Evolutionary conservation across 2,113 vertebrate species (phyloP), one percentile per base, ranked within the genome.

Genomic region (Eulacestoma nigropectus): DNA sequence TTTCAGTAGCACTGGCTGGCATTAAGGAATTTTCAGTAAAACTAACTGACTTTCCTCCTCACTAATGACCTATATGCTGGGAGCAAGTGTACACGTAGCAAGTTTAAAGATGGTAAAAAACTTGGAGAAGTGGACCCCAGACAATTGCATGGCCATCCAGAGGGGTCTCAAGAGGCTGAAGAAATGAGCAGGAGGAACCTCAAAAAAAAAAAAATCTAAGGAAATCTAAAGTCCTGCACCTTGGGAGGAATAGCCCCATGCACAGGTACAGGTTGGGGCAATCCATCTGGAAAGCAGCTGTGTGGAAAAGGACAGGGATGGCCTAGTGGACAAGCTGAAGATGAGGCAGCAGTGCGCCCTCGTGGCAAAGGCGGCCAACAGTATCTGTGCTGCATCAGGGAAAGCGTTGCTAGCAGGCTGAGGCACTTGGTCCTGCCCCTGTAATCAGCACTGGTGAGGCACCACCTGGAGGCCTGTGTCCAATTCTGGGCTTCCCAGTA

Each of bases 341-440:
- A 69, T 84, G 84, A 90, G 67, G 89, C 91, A 95, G 96, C 87
- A 95, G 87, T 92, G 89, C 55, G 26, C 87, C 86, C 93, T 96
- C 72, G 46, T 95, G 95, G 95, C 72, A 95, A 77, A 92, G 62
- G 11, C 3, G 0, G 70, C 83, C 88, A 79, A 64, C 62, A 44
- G 41, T 55, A 9, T 30, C 32, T 20, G 57, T 21, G 47, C 65
- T 87, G 32, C 42, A 16, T 35, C 42, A 6, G 49, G 49, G 53
- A 82, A 39, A 83, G 33, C 21, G 9, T 1, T 52, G 20, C 30
- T 83, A 68, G 81, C 47, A 63, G 56, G 30, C 23, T 20, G 47
- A 79, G 33, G 14, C 19, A 49, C 4, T 9, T 26, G 41, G 26
- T 84, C 13, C 21, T 82, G 63, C 47, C 47, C 33, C 20, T 81